Conservation (phyloP, 2,113 vertebrate species). For the Ceyx margarethae region DNA sequence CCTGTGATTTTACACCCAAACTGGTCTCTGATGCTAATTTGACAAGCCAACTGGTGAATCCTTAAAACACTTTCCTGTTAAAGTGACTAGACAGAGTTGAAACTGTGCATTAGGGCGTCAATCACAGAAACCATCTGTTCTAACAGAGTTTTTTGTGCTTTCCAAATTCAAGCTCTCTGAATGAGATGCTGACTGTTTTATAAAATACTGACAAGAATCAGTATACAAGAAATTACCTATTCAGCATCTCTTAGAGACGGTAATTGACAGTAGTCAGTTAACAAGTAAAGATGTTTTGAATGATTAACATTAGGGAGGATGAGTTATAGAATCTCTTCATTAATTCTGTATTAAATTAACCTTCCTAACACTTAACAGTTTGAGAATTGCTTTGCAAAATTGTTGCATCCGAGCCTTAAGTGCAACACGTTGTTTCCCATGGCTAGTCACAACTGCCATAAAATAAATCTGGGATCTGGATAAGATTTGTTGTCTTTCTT, state of each 20-base stretch:
- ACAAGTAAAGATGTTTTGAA: constrained; percentile 47
- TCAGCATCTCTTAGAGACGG: constrained; percentile 21
- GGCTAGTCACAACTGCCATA: neutral
- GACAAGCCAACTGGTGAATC: constrained; percentile 58
- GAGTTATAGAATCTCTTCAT: constrained; percentile 5
- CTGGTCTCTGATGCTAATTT: constrained; percentile 52
- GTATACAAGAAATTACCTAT: constrained; percentile 52
- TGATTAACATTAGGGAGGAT: constrained; percentile 13
- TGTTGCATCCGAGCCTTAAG: neutral
- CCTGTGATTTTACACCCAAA: constrained; percentile 42
- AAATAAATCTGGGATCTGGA: neutral
- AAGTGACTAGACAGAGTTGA: constrained; percentile 60
- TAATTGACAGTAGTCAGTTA: constrained; percentile 58
- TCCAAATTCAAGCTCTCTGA: constrained; percentile 39
- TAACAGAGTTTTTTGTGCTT: constrained; percentile 49
- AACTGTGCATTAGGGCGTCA: constrained; percentile 53
- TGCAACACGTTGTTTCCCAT: neutral
- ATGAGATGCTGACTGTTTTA: constrained; percentile 49
- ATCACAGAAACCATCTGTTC: constrained; percentile 65
- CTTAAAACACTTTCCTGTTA: constrained; percentile 52
- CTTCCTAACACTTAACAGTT: neutral
- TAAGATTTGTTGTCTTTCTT: neutral
- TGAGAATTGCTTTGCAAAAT: neutral
- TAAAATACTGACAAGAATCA: constrained; percentile 56
- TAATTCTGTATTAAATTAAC: constrained; percentile 38